These are phyloP conservation scores for Cephus sareptanus DNA, from an alignment of 2,888 invertebrate species.

Conservation along the genomic window DNA sequence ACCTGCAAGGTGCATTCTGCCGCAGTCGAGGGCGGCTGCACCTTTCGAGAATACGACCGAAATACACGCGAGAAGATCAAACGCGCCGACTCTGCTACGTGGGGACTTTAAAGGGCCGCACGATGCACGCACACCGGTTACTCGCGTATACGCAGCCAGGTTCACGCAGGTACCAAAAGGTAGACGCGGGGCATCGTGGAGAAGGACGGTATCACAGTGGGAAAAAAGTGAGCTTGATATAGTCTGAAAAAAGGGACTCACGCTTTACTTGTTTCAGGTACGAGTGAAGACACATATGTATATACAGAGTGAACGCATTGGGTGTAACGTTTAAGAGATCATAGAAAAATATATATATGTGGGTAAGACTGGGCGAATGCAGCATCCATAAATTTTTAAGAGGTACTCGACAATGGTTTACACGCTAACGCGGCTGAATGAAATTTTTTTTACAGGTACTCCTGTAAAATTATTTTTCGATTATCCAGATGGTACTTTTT, in stretches of 20 bases:
- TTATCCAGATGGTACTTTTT: neutral
- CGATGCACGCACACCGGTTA: neutral
- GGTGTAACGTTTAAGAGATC: neutral
- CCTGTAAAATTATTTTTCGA: neutral
- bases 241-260: neutral
- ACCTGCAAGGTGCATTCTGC: neutral
- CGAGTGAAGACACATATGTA: neutral
- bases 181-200: neutral
- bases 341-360: neutral
- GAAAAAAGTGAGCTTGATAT: neutral
- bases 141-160: neutral
- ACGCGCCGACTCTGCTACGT: slow-evolving; percentile 36
- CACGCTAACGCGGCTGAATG: neutral
- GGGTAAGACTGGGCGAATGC: neutral
- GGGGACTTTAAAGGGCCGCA: neutral
- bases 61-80: slow-evolving; percentile 33
- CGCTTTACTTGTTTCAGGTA: neutral
- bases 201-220: neutral
- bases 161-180: neutral
- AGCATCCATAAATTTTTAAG: neutral
- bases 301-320: neutral
- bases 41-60: neutral
- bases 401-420: neutral
- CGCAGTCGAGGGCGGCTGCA: neutral
- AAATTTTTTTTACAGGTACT: neutral